Percentiles rank a stretch among this genome's conserved stretches.
Conservation (phyloP, 2,113 vertebrate species). For the Microcebus tavaratra region DNA sequence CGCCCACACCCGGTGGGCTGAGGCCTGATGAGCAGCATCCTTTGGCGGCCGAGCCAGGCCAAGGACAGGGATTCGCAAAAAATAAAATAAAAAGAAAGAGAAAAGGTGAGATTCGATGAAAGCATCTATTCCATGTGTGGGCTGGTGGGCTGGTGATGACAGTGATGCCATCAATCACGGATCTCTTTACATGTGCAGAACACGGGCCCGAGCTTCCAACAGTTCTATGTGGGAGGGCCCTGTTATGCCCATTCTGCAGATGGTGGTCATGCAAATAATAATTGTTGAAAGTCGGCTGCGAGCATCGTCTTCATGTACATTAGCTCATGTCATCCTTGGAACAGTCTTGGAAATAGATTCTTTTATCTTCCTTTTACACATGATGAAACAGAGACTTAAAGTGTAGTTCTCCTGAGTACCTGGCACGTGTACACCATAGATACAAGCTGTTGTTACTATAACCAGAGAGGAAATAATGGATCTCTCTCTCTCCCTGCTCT, state of each 20-base stretch:
- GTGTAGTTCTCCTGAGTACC: not conserved
- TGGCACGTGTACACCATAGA: not conserved
- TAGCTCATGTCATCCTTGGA: not conserved
- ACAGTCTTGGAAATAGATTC: not conserved
- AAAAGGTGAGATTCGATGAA: not conserved
- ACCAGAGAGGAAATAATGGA: not conserved
- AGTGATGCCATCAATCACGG: not conserved
- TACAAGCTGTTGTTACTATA: not conserved
- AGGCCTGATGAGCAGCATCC: not conserved
- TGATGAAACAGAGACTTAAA: not conserved
- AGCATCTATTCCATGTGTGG: not conserved
- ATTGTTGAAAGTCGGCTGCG: not conserved
- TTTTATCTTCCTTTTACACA: constrained; percentile 17
- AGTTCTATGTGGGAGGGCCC: not conserved
- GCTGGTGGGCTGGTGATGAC: not conserved
- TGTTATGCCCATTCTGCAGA: not conserved
- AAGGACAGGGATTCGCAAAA: not conserved
- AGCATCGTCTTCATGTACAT: not conserved
- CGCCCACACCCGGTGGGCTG: not conserved
- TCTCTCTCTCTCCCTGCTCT: not conserved
- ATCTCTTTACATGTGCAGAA: not conserved
- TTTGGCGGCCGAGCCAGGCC: not conserved
- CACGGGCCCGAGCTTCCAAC: not conserved
- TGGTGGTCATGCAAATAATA: not conserved
- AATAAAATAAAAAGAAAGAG: not conserved